These are phyloP conservation scores for Andrena dorsata DNA, from an alignment of 2,888 invertebrate genomes.

Conservation along the genomic window DNA sequence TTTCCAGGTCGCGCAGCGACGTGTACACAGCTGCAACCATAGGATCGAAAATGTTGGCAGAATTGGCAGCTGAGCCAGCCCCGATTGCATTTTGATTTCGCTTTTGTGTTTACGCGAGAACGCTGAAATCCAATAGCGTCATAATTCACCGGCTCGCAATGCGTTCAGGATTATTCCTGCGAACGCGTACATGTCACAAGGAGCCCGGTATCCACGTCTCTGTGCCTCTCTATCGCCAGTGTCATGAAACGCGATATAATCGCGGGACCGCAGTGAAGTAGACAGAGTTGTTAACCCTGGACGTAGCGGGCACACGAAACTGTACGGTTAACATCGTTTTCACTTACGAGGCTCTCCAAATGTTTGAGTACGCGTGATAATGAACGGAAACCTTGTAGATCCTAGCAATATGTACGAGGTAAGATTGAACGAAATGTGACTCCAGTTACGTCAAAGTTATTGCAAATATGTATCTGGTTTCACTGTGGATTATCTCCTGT, in stretches of 20 bases:
- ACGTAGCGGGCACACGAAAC: not conserved
- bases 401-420: not conserved
- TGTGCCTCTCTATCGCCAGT: slow-evolving; percentile 2
- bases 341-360: not conserved
- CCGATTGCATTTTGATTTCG: slow-evolving; percentile 46
- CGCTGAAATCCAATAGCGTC: slow-evolving; percentile 35
- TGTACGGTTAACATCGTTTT: not conserved
- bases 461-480: too few species aligned
- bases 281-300: not conserved
- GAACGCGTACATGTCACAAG: slow-evolving; percentile 26
- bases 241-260: slow-evolving; percentile 15
- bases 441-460: too few species aligned
- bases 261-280: not conserved
- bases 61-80: slow-evolving; percentile 39
- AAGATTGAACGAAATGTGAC: too few species aligned
- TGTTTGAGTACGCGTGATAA: slow-evolving; percentile 3
- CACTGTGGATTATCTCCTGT: too few species aligned
- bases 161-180: slow-evolving; percentile 41
- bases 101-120: slow-evolving; percentile 43
- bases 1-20: not conserved
- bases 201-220: not conserved
- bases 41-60: slow-evolving; percentile 18
- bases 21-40: not conserved
- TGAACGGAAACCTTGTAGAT: not conserved
- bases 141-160: slow-evolving; percentile 44